Evolutionary conservation across 2,797 vertebrate genomes (phyloP).

Genomic region (Enteromius argenteus): DNA sequence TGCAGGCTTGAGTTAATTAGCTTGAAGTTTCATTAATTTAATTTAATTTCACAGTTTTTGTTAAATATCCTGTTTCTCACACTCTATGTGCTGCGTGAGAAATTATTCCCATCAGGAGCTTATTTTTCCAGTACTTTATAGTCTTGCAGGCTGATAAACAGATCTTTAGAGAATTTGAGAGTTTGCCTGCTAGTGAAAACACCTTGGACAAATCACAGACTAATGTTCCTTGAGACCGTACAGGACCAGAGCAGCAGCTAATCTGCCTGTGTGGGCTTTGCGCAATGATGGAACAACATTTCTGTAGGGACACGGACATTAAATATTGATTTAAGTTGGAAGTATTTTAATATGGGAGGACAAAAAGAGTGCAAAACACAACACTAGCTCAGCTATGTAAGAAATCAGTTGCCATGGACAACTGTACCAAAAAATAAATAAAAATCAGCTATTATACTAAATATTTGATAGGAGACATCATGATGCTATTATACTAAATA

Average conservation of each 20-base stretch:
- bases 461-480: too few relatives aligned
- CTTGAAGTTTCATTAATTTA: neutral
- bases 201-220: slow-evolving; percentile 9
- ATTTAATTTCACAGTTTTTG: slow-evolving; percentile 11
- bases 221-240: neutral
- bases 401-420: slow-evolving; percentile 19
- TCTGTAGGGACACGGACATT: neutral
- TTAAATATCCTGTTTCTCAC: neutral
- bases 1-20: neutral
- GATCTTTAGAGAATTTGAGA: slow-evolving; percentile 12
- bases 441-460: neutral
- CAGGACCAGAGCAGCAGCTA: neutral
- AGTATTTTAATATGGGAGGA: neutral
- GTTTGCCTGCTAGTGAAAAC: neutral
- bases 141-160: slow-evolving; percentile 19
- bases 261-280: slow-evolving; percentile 19
- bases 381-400: neutral
- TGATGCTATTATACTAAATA: neutral
- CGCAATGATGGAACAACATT: neutral
- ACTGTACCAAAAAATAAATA: neutral
- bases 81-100: neutral
- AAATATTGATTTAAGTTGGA: slow-evolving; percentile 26
- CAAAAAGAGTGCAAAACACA: neutral
- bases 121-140: slow-evolving; percentile 20
- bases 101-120: neutral